Base-by-base conservation (phyloP, 2,888 invertebrate genomes). In the Apodemia duryi region DNA sequence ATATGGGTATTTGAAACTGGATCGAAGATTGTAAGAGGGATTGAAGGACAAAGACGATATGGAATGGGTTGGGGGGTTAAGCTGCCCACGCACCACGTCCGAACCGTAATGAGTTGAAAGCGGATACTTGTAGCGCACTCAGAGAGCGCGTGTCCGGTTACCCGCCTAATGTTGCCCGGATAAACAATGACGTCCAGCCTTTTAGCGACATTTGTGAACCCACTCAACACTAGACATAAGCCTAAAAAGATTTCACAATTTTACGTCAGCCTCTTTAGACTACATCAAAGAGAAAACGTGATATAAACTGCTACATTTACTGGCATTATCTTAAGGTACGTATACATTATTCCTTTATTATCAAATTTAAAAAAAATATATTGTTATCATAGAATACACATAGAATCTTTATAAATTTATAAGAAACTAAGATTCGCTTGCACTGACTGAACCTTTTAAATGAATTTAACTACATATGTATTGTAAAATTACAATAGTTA, bases 91-190 rank as follows among this genome's bases (percentile, higher is more conserved):
- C 88, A 89, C 89, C 88, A 89, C 90, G 90, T 90, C 89, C 89
- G 85, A 83, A 77, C 88, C 83, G 88, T 91, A 91, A 91, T 91
- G 91, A 91, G 91, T 91, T 91, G 91, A 91, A 91, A 91, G 91
- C 91, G 89, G 91, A 91, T 91, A 91, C 91, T 91, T 91, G 91
- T 91, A 91, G 88, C 90, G 90, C 91, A 91, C 91, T 91, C 91
- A 91, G 86, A 81, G 81, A 86, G 90, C 84, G 87, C 91, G 91
- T 91, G 91, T 91, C 91, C 91, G 90, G 91, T 91, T 91, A 90
- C 91, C 87, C 88, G 90, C 89, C 90, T 91, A 91, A 91, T 91
- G 91, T 88, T 86, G 84, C 83, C 88, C 90, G 91, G 91, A 91
- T 91, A 91, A 91, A 91, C 91, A 91, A 91, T 90, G 91, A 90